Percentiles rank a stretch among this genome's conserved stretches.
phyloP scores from a whole-genome alignment of 2,797 vertebrate genomes.

The Xenops minutus region DNA sequence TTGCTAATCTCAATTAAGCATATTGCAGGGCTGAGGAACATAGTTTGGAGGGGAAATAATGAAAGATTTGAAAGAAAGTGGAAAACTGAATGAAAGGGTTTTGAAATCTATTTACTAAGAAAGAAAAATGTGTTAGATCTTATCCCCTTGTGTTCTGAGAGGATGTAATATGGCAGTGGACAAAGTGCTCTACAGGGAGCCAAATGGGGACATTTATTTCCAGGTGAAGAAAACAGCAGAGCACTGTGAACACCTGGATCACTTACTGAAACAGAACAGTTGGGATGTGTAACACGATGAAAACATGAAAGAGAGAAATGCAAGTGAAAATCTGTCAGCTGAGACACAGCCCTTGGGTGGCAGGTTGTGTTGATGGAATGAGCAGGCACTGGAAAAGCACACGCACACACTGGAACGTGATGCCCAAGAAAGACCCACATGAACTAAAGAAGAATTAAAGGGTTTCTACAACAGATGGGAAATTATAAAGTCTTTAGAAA shows the following conservation, averaged over 20 bases:
- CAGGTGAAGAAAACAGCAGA: background rate
- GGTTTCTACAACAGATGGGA: background rate
- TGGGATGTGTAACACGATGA: background rate
- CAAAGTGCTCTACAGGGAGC: background rate
- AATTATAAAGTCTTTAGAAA: background rate
- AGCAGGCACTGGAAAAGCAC: background rate
- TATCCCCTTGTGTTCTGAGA: background rate
- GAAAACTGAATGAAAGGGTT: background rate
- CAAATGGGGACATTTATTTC: background rate
- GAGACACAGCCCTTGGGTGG: rapidly evolving
- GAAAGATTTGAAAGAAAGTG: background rate
- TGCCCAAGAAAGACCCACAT: background rate
- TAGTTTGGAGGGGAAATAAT: background rate
- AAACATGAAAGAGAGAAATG: background rate
- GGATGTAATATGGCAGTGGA: background rate
- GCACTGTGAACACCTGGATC: background rate
- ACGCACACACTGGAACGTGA: rapidly evolving
- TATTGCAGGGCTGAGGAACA: background rate
- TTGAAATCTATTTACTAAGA: background rate
- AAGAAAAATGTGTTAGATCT: background rate
- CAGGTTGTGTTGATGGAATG: too few relatives aligned
- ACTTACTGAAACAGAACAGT: background rate
- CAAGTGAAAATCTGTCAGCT: background rate
- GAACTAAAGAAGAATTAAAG: background rate
- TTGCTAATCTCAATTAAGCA: background rate